A percentile compares a stretch with the other conserved stretches of the same genome.
These are phyloP conservation scores for Grus americana DNA, from an alignment of 2,113 vertebrate genomes.

Conservation along the genomic window DNA sequence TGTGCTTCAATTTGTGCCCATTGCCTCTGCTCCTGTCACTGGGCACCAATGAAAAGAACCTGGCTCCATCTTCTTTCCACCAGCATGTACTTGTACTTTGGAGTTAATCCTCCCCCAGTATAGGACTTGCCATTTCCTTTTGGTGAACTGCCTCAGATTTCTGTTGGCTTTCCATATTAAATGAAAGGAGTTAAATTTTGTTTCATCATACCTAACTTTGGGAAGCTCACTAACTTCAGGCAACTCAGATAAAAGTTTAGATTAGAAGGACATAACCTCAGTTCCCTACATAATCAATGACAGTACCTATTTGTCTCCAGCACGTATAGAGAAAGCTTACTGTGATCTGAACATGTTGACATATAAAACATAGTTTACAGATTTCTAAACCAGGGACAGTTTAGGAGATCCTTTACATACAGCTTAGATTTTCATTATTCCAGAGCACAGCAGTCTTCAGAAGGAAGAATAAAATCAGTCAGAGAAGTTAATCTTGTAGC, in stretches of 20 bases:
- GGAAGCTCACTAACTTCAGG: neutral
- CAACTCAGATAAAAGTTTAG: neutral
- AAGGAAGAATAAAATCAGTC: neutral
- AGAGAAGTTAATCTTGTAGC: neutral
- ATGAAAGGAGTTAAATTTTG: neutral
- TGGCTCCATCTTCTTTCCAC: neutral
- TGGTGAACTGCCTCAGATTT: neutral
- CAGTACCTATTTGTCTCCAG: neutral
- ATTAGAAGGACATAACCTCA: neutral
- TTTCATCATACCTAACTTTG: neutral
- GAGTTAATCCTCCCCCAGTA: neutral
- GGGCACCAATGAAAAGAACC: neutral
- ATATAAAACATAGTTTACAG: neutral
- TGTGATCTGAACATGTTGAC: neutral
- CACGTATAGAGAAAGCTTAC: neutral
- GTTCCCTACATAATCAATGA: neutral
- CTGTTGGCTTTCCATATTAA: neutral
- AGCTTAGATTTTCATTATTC: neutral
- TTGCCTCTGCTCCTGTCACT: neutral
- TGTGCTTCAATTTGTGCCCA: neutral
- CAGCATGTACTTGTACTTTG: neutral
- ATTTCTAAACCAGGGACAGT: neutral
- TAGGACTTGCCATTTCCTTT: neutral
- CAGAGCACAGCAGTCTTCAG: neutral
- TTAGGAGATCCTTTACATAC: neutral